These are phyloP conservation scores for Urechis unicinctus DNA, from an alignment of 2,888 invertebrate species.

Conservation along the genomic window DNA sequence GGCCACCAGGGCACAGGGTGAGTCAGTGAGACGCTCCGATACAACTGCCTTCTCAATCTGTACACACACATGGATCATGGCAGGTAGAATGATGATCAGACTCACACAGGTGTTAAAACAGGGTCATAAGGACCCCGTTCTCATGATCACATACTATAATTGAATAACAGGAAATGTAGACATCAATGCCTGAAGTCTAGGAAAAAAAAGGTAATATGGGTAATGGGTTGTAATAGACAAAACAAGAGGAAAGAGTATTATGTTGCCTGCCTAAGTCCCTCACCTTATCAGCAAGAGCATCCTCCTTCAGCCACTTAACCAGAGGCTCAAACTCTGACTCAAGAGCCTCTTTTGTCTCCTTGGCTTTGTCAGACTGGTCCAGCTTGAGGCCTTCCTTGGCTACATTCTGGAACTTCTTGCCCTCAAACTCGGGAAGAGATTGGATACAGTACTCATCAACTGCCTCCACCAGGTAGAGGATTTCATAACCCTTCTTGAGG, in stretches of 20 bases:
- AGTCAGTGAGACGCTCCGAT: constrained; percentile 81
- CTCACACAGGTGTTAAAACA: too few species aligned
- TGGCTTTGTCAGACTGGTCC: constrained; percentile 63
- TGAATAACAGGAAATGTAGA: too few species aligned
- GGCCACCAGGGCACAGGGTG: constrained; percentile 94
- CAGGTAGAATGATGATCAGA: neutral
- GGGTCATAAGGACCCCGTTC: too few species aligned
- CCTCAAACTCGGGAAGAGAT: constrained; percentile 93
- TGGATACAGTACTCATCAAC: constrained; percentile 96
- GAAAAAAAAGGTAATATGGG: too few species aligned
- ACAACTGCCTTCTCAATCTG: constrained; percentile 70
- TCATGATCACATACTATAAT: too few species aligned
- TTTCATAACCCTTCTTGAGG: constrained; percentile 88
- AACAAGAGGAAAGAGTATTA: too few species aligned
- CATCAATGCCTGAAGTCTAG: too few species aligned
- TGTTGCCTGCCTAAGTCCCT: constrained; percentile 32
- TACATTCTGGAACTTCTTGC: constrained; percentile 94
- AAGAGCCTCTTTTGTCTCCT: constrained; percentile 66
- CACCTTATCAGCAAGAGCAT: constrained; percentile 69
- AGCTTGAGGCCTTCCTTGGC: constrained; percentile 95
- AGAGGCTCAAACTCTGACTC: constrained; percentile 80
- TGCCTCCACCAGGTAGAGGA: constrained; percentile 87
- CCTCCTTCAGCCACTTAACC: constrained; percentile 80
- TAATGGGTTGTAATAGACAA: too few species aligned
- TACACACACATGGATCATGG: constrained; percentile 1